These are phyloP conservation scores for Cetonia aurata DNA, from an alignment of 2,888 invertebrate genomes.

Conservation along the genomic window DNA sequence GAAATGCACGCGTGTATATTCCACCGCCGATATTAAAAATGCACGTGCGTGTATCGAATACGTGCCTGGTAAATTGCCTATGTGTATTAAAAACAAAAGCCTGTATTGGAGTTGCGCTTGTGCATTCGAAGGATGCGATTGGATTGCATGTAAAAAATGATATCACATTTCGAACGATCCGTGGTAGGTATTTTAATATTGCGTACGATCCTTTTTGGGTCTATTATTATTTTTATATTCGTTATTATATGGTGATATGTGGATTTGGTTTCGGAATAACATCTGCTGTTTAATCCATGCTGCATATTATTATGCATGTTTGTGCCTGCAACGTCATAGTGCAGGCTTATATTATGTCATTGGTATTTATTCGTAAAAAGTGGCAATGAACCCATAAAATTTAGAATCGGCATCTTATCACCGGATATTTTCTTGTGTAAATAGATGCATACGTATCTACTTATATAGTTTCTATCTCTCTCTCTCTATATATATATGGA, in stretches of 20 bases:
- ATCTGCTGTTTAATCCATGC: not conserved
- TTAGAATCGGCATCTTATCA: slow-evolving; percentile 11
- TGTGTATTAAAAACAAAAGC: slow-evolving; percentile 5
- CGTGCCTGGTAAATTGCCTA: not conserved
- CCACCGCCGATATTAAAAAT: no score
- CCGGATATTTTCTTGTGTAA: slow-evolving; percentile 24
- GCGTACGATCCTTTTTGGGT: not conserved
- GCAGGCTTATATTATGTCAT: not conserved
- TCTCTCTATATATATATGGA: no score
- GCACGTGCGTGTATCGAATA: not conserved
- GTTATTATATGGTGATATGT: not conserved
- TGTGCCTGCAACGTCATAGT: no score
- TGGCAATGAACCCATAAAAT: slow-evolving; percentile 34
- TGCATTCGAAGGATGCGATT: not conserved
- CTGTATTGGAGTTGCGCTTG: not conserved
- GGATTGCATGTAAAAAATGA: not conserved
- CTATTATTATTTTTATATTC: not conserved
- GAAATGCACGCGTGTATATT: slow-evolving; percentile 14
- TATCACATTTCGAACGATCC: not conserved
- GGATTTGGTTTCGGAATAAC: not conserved
- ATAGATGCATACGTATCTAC: not conserved
- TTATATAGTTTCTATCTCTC: not conserved
- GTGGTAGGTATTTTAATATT: not conserved
- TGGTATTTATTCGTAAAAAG: slow-evolving; percentile 1
- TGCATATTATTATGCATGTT: no score